phyloP scores from a whole-genome alignment of 2,888 invertebrate species.

The Andrena praecox region DNA sequence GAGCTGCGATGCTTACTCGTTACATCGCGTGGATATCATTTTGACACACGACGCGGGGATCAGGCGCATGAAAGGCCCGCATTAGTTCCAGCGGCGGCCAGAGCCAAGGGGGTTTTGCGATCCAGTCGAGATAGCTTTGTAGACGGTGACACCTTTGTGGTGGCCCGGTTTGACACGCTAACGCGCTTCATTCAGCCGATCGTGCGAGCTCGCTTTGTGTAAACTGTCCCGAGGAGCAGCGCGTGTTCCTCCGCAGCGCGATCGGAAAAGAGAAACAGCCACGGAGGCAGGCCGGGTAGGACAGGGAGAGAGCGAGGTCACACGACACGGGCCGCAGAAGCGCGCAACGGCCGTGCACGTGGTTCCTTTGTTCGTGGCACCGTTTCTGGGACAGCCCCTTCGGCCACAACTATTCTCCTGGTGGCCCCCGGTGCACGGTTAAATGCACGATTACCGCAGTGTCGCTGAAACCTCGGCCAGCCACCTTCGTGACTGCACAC shows the following conservation, averaged over 20 bases:
- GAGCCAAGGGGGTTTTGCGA: conserved; percentile 32
- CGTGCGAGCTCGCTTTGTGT: conserved; percentile 43
- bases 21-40: conserved; percentile 37
- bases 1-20: background rate
- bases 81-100: background rate
- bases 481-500: conserved; percentile 72
- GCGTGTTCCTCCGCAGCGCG: conserved; percentile 9
- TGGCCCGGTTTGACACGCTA: conserved; percentile 52
- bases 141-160: conserved; percentile 52
- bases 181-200: conserved; percentile 60
- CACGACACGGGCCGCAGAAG: conserved; percentile 41
- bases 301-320: conserved; percentile 25
- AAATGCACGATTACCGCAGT: conserved; percentile 63
- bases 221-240: conserved; percentile 33
- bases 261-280: conserved; percentile 5
- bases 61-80: conserved; percentile 13
- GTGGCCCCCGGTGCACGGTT: conserved; percentile 53
- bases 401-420: conserved; percentile 61
- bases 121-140: conserved; percentile 48
- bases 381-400: conserved; percentile 68
- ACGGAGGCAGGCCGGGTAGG: background rate
- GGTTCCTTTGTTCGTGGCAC: conserved; percentile 68
- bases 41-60: conserved; percentile 10
- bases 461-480: conserved; percentile 60
- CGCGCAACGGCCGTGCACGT: conserved; percentile 56